Percentiles rank a stretch among this genome's conserved stretches.
Conservation (phyloP, 2,888 invertebrate species). For the Lasioglossum calceatum region DNA sequence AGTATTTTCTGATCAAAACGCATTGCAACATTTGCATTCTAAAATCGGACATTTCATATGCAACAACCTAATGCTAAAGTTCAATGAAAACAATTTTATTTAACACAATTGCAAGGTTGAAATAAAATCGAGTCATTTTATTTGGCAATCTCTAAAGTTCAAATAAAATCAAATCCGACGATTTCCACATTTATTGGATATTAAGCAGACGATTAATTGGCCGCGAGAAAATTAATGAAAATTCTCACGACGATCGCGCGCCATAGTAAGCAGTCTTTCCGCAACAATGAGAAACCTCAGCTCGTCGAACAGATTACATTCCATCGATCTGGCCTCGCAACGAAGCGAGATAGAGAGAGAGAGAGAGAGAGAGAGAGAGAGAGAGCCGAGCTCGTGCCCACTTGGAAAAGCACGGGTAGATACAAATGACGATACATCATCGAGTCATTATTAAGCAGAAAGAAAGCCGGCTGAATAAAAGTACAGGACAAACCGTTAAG, state of each 20-base stretch:
- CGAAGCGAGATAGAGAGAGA: neutral
- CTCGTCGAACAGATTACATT: neutral
- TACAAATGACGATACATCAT: constrained; percentile 66
- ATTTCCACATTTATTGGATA: neutral
- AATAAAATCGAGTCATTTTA: neutral
- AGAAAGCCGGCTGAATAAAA: constrained; percentile 56
- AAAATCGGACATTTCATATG: no score
- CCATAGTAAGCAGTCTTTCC: neutral
- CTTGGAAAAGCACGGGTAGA: constrained; percentile 24
- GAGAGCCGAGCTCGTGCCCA: neutral
- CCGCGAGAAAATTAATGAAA: neutral
- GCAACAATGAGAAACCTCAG: constrained; percentile 1
- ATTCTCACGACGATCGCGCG: neutral
- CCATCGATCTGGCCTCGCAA: neutral
- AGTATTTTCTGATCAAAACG: no score
- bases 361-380: no score
- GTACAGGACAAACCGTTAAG: constrained; percentile 75
- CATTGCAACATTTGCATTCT: no score
- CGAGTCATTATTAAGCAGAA: constrained; percentile 57
- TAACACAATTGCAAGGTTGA: neutral
- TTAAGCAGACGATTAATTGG: neutral
- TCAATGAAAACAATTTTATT: neutral
- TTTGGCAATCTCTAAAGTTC: neutral
- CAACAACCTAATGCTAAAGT: no score
- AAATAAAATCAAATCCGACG: no score